Evolutionary conservation across 2,888 invertebrate species (phyloP), one percentile per base, ranked within the genome.

Genomic region (Andricus curvator): DNA sequence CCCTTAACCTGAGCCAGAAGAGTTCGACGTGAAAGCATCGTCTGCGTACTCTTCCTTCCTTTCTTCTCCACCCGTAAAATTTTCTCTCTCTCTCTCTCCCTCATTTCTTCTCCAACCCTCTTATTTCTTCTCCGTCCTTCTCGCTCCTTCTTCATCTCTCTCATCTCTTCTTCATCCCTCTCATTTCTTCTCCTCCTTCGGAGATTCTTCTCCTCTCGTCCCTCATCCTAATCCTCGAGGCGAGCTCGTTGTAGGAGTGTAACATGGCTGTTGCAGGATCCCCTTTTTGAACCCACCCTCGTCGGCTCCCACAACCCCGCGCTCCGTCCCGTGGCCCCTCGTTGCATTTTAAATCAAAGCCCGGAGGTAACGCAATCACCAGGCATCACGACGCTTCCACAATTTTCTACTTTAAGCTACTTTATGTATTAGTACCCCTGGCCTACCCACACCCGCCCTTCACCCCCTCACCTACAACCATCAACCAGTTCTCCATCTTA

Each of bases 341-440:
- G 92, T 90, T 92, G 92, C 91, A 92, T 92, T 92, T 92, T 92
- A 92, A 92, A 92, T 92, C 92, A 92, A 92, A 92, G 92, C 92
- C 92, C 90, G 88, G 90, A 90, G 92, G 92, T 92, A 92, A 92
- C 92, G 92, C 92, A 92, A 92, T 92, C 92, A 92, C 92, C 92
- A 90, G 89, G 92, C 92, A 92, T 92, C 92, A 92, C 92, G 92
- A 92, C 92, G 92, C 92, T 92, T 92, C 92, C 92, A 92, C 92
- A 92, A 92, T 92, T 92, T 92, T 92, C 92, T 92, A 92, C 92
- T 92, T 92, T 92, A 92, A 92, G 92, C 92, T 92, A 92, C 92
- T 92, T 92, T 92, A 91, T 92, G 91, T 92, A 92, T 92, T 92
- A 92, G 91, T 83, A 62, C 81, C 82, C 81, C 85, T 78, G 79